phyloP scores from a whole-genome alignment of 2,888 invertebrate genomes.

The Buathra laborator region DNA sequence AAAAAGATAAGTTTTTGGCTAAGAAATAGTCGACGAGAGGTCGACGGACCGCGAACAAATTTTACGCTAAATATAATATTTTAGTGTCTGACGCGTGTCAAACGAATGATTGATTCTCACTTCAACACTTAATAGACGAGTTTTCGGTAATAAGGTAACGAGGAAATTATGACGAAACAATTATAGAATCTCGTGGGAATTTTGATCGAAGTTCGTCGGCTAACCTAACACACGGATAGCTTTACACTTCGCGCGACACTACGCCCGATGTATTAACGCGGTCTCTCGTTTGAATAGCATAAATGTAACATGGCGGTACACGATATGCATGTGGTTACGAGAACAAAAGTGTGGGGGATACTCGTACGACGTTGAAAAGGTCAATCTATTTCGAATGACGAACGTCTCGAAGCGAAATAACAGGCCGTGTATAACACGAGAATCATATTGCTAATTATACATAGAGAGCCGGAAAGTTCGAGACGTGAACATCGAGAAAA shows the following conservation, averaged over 20 bases:
- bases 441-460: conserved; percentile 26
- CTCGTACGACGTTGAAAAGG: conserved; percentile 30
- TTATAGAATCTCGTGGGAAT: neutral
- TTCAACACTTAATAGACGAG: neutral
- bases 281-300: conserved; percentile 3
- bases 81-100: conserved; percentile 5
- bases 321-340: neutral
- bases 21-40: conserved; percentile 10
- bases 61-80: conserved; percentile 49
- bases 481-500: neutral
- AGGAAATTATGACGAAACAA: neutral
- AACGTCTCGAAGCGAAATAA: conserved; percentile 12
- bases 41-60: conserved; percentile 44
- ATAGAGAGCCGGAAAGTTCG: neutral
- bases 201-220: neutral
- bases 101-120: conserved; percentile 7
- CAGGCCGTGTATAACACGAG: neutral
- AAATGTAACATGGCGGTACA: neutral
- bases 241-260: neutral
- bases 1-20: neutral
- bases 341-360: neutral
- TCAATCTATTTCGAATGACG: conserved; percentile 50
- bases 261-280: conserved; percentile 13
- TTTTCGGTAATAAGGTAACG: neutral
- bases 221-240: neutral